Base-by-base conservation (phyloP, 2,113 vertebrate genomes). In the Trematomus loennbergii region DNA sequence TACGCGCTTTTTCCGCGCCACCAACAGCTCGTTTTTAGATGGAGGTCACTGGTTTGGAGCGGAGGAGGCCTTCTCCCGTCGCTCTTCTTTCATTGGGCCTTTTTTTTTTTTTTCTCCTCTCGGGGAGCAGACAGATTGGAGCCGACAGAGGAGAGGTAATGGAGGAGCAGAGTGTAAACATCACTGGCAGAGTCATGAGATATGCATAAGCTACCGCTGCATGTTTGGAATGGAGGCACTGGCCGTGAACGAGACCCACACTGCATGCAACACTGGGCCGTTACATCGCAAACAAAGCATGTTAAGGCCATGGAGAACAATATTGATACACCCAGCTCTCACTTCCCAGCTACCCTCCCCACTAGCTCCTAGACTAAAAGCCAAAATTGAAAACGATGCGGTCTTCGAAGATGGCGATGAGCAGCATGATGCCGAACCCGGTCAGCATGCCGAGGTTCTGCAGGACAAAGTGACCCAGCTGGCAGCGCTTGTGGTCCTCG, bases 401-500 rank as follows among this genome's bases (percentile, higher is more conserved):
- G 81, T 99, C 97, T 93, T 99, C 98, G 9, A 97, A 99, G 88
- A 99, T 97, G 88, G 98, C 98, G 73, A 99, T 99, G 86, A 99
- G 95, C 93, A 99, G 94, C 98, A 99, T 99, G 93, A 98, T 96
- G 94, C 89, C 93, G 81, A 99, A 99, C 10, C 98, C 98, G 50
- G 96, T 96, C 48, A 99, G 93, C 91, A 99, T 66, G 63, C 98
- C 98, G 45, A 98, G 67, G 73, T 99, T 99, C 95, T 99, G 98
- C 55, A 99, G 96, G 75, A 97, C 43, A 78, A 99, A 99, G 72
- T 98, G 97, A 12, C 97, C 97, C 77, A 98, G 91, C 0, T 97
- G 96, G 90, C 97, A 97, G 52, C 96, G 96, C 82, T 97, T 97
- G 4, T 98, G 96, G 2, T 97, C 97, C 92, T 98, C 97, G 0